Percentiles rank a stretch among this genome's conserved stretches.
phyloP scores from a whole-genome alignment of 2,113 vertebrate species.

The Antechinus stuartii region DNA sequence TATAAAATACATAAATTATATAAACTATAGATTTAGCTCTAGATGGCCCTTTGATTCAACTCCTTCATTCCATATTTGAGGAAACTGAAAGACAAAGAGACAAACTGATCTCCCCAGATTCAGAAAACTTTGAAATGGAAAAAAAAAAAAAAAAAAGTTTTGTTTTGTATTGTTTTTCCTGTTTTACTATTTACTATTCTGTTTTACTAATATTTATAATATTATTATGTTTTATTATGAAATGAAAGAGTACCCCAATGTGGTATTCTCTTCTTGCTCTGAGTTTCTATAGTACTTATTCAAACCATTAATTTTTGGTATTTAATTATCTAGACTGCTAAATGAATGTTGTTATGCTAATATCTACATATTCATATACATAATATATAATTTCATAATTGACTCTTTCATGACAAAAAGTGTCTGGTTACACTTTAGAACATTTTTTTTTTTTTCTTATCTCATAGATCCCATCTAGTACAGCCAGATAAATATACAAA shows the following conservation, averaged over 20 bases:
- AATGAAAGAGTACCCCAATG: neutral
- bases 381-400: neutral
- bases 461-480: no score
- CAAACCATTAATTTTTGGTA: neutral
- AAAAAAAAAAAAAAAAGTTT: neutral
- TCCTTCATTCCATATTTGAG: neutral
- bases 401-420: neutral
- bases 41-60: neutral
- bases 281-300: neutral
- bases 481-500: neutral
- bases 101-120: neutral
- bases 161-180: neutral
- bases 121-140: neutral
- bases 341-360: neutral
- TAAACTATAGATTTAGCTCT: neutral
- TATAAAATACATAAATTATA: neutral
- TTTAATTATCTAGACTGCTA: neutral
- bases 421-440: neutral
- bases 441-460: neutral
- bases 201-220: no score
- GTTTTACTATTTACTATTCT: no score
- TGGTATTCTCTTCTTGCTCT: neutral
- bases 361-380: neutral
- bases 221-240: neutral
- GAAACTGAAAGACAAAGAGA: neutral